Evolutionary conservation across 2,888 invertebrate species (phyloP), one percentile per base, ranked within the genome.

Genomic region (Lasioglossum villosulum): DNA sequence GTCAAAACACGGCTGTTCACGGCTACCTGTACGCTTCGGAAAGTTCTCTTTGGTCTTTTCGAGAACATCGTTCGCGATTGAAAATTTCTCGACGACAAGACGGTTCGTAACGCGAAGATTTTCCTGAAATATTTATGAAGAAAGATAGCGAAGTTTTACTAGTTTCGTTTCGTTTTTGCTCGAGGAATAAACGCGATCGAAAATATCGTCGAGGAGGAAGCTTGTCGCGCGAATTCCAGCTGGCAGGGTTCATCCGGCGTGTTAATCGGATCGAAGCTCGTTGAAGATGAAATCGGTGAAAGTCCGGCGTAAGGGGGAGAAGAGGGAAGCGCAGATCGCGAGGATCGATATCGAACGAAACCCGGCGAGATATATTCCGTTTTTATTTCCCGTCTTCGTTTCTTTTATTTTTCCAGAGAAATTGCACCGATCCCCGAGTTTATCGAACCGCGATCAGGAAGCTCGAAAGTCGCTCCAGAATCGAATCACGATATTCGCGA

Each of bases 281-380:
- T 8, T 39, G 12, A 70, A 83, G 77, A 80, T 77, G 74, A 80
- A 76, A 75, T 76, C 79, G 71, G 83, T 86, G 85, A 86, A 86
- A 86, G 85, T 79, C 42, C 42, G 30, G n/a, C 39, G 59, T 45
- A 12, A 19, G 39, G 34, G 30, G 37, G 63, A 71, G 66, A 83
- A 74, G 72, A 52, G 77, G 85, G 83, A 79, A 86, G 77, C 56
- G 70, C 39, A 83, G 74, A 83, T 83, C n/a, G 77, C 42, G 34
- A 23, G 71, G 63, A 74, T 80, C 76, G 83, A 83, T 85, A 42
- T 73, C 30, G 27, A 27, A 30, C 30, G 39, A 23, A 45, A 30
- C 59, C n/a, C 10, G 8, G 34, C 34, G 10, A 30, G 52, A 52
- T 52, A 52, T 63, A 30, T 30, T 52, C 39, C 39, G 39, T 72